A percentile compares a stretch with the other conserved stretches of the same genome.
These are phyloP conservation scores for Styela clava DNA, from an alignment of 23 tunicate genomes.

Conservation along the genomic window DNA sequence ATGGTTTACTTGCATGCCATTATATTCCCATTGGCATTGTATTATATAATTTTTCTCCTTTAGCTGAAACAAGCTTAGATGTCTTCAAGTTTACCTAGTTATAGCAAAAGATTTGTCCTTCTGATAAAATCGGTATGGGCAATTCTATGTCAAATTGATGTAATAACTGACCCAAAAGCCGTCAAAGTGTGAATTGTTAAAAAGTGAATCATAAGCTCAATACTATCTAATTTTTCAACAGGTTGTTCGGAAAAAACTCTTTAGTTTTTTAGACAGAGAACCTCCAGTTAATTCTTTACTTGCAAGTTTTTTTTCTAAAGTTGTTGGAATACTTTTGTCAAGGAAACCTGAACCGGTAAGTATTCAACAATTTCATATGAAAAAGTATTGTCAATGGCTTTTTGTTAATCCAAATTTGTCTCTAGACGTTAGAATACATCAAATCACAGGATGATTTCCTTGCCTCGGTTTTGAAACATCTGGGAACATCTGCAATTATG, in stretches of 20 bases:
- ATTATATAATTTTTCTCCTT: too few species aligned
- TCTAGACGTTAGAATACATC: slow-evolving; percentile 83
- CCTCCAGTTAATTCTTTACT: slow-evolving; percentile 68
- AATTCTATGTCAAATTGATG: too few species aligned
- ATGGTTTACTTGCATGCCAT: too few species aligned
- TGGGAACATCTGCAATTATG: slow-evolving; percentile 96
- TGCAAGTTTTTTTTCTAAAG: slow-evolving; percentile 96
- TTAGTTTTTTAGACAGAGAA: slow-evolving; percentile 72
- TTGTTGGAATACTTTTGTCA: slow-evolving; percentile 78
- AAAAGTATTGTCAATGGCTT: not conserved
- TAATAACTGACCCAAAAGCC: too few species aligned
- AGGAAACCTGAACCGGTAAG: slow-evolving; percentile 94
- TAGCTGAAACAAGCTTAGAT: too few species aligned
- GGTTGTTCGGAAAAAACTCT: slow-evolving; percentile 80
- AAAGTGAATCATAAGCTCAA: too few species aligned
- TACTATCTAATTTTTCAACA: slow-evolving; percentile 12
- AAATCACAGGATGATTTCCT: slow-evolving; percentile 75
- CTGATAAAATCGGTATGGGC: too few species aligned
- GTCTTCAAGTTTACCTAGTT: too few species aligned
- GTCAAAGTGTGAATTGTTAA: too few species aligned
- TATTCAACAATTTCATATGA: not conserved
- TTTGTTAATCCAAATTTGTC: slow-evolving; percentile 5
- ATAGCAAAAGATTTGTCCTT: too few species aligned
- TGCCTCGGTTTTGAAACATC: slow-evolving; percentile 73
- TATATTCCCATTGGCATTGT: too few species aligned